These are phyloP conservation scores for Pseudochirops corinnae DNA, from an alignment of 2,797 vertebrate species.

Conservation along the genomic window DNA sequence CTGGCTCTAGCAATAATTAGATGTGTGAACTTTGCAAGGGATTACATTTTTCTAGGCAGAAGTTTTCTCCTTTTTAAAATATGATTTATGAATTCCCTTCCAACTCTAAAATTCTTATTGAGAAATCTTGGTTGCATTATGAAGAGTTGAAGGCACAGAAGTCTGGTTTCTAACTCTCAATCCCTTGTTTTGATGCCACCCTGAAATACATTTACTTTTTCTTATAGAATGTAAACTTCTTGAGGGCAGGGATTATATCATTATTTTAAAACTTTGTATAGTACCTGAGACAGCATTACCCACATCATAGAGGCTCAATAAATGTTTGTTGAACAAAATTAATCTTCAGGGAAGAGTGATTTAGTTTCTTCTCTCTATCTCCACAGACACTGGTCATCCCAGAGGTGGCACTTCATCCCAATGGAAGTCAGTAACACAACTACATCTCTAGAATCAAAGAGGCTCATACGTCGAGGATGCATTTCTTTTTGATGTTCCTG, in stretches of 20 bases:
- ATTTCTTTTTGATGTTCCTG: not conserved
- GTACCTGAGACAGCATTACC: no score
- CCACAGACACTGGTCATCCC: not conserved
- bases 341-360: not conserved
- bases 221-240: not conserved
- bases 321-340: not conserved
- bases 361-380: not conserved
- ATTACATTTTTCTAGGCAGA: constrained; percentile 6
- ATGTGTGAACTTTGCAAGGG: not conserved
- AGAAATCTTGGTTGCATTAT: not conserved
- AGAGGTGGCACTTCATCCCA: not conserved
- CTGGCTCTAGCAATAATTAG: not conserved
- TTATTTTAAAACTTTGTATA: not conserved
- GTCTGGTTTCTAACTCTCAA: not conserved
- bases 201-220: not conserved
- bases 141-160: not conserved
- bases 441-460: not conserved
- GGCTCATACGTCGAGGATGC: not conserved
- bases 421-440: not conserved
- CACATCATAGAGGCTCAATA: not conserved
- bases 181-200: not conserved
- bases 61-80: not conserved
- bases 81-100: not conserved
- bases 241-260: not conserved
- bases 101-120: not conserved